phyloP scores from a whole-genome alignment of 2,113 vertebrate species.

The Mastomys coucha region DNA sequence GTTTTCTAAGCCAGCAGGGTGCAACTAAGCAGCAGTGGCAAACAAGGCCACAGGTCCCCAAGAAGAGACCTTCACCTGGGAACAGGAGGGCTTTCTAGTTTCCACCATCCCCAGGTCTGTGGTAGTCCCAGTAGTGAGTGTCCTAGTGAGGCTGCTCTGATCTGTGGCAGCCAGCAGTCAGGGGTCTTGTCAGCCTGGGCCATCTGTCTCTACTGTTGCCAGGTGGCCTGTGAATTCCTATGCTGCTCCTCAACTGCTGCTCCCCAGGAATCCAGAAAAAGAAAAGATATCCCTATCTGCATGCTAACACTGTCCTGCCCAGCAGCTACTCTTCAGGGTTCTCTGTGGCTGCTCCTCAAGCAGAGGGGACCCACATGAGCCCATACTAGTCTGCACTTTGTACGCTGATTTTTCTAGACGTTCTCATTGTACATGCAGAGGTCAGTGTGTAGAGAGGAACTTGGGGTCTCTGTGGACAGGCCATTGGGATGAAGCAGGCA shows the following conservation, averaged over 20 bases:
- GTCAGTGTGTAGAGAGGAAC: neutral
- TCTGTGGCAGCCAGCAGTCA: neutral
- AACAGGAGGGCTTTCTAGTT: neutral
- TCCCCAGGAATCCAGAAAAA: neutral
- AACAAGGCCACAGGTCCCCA: neutral
- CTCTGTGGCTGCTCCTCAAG: neutral
- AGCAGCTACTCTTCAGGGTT: neutral
- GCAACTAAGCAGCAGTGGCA: neutral
- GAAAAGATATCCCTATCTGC: neutral
- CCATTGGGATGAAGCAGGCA: neutral
- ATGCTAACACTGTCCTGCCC: neutral
- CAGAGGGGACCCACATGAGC: neutral
- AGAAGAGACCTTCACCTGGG: neutral
- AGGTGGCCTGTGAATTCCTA: neutral
- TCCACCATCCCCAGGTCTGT: neutral
- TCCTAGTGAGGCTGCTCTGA: neutral
- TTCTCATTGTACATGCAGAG: neutral
- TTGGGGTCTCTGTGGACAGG: neutral
- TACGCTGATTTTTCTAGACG: constrained; percentile 6
- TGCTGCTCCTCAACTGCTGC: neutral
- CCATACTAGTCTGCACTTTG: neutral
- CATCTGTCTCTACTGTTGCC: constrained; percentile 17
- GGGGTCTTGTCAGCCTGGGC: neutral
- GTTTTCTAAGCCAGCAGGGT: constrained; percentile 24
- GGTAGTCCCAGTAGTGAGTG: neutral